Percentiles rank a stretch among this genome's conserved stretches.
These are phyloP conservation scores for Neuroterus valhalla DNA, from an alignment of 1,140 invertebrate genomes.

Conservation along the genomic window DNA sequence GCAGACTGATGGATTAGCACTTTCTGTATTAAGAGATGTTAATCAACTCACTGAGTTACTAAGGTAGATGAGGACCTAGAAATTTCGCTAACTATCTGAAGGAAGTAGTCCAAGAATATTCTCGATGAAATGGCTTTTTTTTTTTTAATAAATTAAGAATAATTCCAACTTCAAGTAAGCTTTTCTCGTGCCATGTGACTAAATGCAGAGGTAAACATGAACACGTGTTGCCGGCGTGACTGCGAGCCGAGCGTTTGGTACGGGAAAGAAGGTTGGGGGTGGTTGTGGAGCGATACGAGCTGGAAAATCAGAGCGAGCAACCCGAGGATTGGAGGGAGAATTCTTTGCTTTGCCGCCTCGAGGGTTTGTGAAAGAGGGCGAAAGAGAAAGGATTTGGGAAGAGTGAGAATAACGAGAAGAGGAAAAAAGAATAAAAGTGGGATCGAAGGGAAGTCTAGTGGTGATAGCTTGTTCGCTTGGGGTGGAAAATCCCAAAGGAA, in stretches of 20 bases:
- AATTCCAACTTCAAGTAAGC: background rate
- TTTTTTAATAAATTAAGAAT: too few relatives aligned
- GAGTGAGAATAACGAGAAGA: conserved; percentile 31
- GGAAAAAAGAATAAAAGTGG: conserved; percentile 43
- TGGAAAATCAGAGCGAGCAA: conserved; percentile 63
- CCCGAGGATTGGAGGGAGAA: conserved; percentile 51
- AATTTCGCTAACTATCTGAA: too few relatives aligned
- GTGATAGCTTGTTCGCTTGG: conserved; percentile 37
- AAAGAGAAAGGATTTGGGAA: conserved; percentile 19
- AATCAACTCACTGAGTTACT: too few relatives aligned
- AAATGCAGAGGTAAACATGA: conserved; percentile 69
- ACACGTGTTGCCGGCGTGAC: conserved; percentile 71
- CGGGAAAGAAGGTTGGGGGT: conserved; percentile 47
- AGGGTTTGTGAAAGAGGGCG: conserved; percentile 37
- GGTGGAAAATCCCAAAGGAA: conserved; percentile 66
- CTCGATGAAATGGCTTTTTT: background rate
- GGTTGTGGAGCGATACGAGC: conserved; percentile 49
- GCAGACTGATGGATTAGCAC: too few relatives aligned
- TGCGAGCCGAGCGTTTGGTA: conserved; percentile 45
- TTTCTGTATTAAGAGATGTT: too few relatives aligned
- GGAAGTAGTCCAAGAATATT: too few relatives aligned
- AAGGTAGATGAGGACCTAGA: too few relatives aligned
- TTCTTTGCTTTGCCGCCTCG: conserved; percentile 64
- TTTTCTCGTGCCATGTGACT: conserved; percentile 55
- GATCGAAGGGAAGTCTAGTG: conserved; percentile 41